phyloP scores from a whole-genome alignment of 2,113 vertebrate genomes.

The Calidris pugnax region DNA sequence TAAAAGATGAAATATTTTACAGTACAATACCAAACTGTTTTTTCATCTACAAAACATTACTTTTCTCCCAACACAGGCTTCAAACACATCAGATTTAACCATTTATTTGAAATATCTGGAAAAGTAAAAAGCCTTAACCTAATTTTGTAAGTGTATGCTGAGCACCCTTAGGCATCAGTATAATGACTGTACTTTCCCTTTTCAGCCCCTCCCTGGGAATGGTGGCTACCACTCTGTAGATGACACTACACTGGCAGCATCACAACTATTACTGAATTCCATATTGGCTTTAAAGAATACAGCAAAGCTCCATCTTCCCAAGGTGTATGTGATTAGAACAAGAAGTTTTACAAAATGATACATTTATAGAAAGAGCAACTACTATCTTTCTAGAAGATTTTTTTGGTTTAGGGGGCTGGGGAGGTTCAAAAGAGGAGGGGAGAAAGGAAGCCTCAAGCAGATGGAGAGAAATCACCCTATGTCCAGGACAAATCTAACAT shows the following conservation, averaged over 20 bases:
- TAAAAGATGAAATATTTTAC: background rate
- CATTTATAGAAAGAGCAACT: background rate
- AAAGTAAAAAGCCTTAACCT: background rate
- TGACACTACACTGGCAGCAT: background rate
- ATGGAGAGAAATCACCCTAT: background rate
- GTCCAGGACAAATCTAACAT: background rate
- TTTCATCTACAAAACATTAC: background rate
- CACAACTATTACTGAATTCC: background rate
- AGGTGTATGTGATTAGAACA: background rate
- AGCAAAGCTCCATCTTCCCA: background rate
- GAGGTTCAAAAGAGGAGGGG: background rate
- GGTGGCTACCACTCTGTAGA: background rate
- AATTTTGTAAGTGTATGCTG: background rate
- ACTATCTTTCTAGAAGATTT: background rate
- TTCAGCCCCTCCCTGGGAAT: background rate
- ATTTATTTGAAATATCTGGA: background rate
- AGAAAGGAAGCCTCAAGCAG: background rate
- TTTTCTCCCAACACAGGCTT: background rate
- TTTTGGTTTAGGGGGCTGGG: background rate
- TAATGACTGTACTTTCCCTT: background rate
- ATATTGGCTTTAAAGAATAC: background rate
- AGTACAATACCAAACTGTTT: background rate
- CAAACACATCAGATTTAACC: background rate
- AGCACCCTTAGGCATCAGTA: background rate
- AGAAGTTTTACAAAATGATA: fast-evolving